Evolutionary conservation across 2,113 vertebrate species (phyloP).

Genomic region (Lophotis ruficrista): DNA sequence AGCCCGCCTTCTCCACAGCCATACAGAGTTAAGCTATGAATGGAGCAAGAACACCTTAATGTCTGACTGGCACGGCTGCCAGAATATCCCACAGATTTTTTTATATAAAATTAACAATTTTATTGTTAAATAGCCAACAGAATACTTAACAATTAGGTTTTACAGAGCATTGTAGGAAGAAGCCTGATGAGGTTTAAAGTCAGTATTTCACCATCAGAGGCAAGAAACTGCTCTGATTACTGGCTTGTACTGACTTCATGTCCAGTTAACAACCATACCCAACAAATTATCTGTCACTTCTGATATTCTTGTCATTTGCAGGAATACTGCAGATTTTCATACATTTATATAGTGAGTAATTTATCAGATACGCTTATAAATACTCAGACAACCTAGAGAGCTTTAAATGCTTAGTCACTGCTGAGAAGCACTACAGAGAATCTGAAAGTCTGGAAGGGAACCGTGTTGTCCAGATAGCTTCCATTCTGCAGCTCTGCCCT

Average conservation of each 20-base stretch:
- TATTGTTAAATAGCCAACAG: not conserved
- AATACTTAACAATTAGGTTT: not conserved
- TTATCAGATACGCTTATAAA: not conserved
- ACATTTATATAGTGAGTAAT: not conserved
- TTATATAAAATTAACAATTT: too few relatives aligned
- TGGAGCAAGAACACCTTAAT: not conserved
- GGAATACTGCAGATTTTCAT: not conserved
- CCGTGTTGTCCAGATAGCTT: not conserved
- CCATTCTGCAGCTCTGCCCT: not conserved
- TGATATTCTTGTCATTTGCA: not conserved
- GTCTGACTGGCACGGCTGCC: not conserved
- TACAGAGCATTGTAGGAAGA: not conserved
- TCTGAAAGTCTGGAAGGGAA: not conserved
- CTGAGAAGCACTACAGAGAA: not conserved
- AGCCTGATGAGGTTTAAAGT: not conserved
- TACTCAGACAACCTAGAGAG: not conserved
- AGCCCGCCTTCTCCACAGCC: not conserved
- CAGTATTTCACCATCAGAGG: not conserved
- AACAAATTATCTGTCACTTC: not conserved
- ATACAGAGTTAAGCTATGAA: not conserved
- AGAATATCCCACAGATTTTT: not conserved
- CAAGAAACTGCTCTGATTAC: not conserved
- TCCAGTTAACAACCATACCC: not conserved
- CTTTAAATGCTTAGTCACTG: not conserved
- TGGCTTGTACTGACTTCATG: not conserved